Percentiles rank a stretch among this genome's conserved stretches.
These are phyloP conservation scores for Caiman crocodilus DNA, from an alignment of 2,797 vertebrate species.

Conservation along the genomic window DNA sequence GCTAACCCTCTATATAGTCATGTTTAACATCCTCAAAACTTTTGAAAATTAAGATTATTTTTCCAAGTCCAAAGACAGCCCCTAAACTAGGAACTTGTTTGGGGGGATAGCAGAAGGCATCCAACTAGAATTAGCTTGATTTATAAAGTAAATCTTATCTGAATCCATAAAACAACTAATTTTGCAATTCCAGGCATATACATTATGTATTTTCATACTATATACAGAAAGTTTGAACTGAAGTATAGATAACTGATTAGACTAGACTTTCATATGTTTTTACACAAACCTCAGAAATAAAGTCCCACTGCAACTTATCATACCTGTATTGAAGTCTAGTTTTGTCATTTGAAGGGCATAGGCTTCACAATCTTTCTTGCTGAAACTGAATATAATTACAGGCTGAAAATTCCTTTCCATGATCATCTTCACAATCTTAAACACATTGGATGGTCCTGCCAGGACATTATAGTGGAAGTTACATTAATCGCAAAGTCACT, in stretches of 20 bases:
- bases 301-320: neutral
- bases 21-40: neutral
- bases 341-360: constrained; percentile 98
- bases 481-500: neutral
- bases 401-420: constrained; percentile 99
- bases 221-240: neutral
- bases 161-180: rapidly evolving
- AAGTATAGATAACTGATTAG: neutral
- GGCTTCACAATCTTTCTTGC: constrained; percentile 98
- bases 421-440: constrained; percentile 99
- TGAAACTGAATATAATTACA: constrained; percentile 99
- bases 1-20: neutral
- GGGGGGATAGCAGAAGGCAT: neutral
- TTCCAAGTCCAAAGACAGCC: neutral
- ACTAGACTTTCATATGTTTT: neutral
- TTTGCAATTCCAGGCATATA: rapidly evolving
- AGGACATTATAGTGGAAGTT: constrained; percentile 9
- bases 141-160: neutral
- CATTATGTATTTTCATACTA: neutral
- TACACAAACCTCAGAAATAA: neutral
- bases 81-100: too few species aligned
- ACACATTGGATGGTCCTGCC: constrained; percentile 95
- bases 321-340: constrained; percentile 97
- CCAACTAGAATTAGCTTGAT: neutral
- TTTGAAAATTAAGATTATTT: rapidly evolving